Evolutionary conservation across 2,113 vertebrate genomes (phyloP).

Genomic region (Dicaeum eximium): DNA sequence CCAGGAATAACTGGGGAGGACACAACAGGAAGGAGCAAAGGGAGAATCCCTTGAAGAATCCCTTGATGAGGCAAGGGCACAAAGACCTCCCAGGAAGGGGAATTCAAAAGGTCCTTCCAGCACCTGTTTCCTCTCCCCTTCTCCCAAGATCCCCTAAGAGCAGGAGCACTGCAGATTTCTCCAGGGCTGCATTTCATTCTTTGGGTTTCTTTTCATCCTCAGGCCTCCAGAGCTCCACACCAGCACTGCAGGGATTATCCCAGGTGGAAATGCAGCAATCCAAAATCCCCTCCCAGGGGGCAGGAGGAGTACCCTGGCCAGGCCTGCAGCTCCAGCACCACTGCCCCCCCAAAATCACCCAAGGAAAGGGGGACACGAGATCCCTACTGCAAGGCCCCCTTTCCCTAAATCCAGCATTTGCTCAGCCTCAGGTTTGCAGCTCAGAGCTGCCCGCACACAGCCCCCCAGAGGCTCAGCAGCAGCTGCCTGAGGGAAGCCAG

Average conservation of each 20-base stretch:
- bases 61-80: background rate
- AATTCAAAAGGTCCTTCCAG: background rate
- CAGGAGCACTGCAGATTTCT: background rate
- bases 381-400: background rate
- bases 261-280: accelerated
- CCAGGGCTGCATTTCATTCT: background rate
- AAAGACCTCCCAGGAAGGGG: background rate
- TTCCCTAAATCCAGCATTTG: accelerated
- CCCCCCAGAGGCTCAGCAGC: background rate
- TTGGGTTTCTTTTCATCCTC: background rate
- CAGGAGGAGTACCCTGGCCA: background rate
- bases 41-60: accelerated
- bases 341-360: background rate
- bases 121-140: background rate
- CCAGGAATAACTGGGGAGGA: background rate
- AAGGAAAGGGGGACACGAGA: background rate
- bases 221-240: background rate
- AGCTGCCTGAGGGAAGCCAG: background rate
- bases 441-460: background rate
- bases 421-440: background rate
- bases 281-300: background rate
- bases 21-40: background rate
- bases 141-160: background rate
- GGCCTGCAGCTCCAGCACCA: background rate
- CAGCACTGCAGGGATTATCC: background rate